phyloP scores from a whole-genome alignment of 2,797 vertebrate genomes.

The Gallinago stenura region DNA sequence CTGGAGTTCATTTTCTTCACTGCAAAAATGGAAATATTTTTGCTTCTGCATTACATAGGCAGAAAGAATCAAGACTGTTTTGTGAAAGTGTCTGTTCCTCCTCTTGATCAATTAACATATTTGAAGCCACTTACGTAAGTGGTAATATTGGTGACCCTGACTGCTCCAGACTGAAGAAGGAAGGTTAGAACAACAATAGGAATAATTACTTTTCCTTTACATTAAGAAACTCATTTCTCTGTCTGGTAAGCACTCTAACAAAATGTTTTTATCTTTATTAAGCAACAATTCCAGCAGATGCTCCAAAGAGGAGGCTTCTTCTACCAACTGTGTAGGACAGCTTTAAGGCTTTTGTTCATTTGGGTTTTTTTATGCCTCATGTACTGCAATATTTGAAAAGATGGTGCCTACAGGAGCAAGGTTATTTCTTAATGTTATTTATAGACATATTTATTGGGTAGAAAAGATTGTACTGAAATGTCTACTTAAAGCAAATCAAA shows the following conservation, averaged over 20 bases:
- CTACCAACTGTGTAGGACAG: neutral
- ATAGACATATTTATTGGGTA: neutral
- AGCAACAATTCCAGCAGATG: neutral
- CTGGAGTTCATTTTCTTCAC: neutral
- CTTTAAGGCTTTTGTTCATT: neutral
- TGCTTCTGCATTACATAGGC: neutral
- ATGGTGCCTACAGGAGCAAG: neutral
- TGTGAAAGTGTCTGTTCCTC: neutral
- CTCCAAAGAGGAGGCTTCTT: neutral
- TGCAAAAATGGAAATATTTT: neutral
- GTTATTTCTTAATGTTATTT: neutral
- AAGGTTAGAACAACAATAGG: neutral
- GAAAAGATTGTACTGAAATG: conserved; percentile 1
- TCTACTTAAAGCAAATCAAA: conserved; percentile 52
- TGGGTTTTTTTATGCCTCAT: neutral
- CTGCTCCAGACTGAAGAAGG: neutral
- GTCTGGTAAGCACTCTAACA: neutral
- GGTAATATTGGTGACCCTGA: neutral
- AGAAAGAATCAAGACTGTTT: neutral
- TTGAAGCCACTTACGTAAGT: neutral
- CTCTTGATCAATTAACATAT: neutral
- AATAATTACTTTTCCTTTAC: neutral
- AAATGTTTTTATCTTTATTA: neutral
- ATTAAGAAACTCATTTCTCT: neutral
- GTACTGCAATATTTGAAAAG: neutral